Conservation (phyloP, 2,113 vertebrate species). For the Phyllostomus hastatus region DNA sequence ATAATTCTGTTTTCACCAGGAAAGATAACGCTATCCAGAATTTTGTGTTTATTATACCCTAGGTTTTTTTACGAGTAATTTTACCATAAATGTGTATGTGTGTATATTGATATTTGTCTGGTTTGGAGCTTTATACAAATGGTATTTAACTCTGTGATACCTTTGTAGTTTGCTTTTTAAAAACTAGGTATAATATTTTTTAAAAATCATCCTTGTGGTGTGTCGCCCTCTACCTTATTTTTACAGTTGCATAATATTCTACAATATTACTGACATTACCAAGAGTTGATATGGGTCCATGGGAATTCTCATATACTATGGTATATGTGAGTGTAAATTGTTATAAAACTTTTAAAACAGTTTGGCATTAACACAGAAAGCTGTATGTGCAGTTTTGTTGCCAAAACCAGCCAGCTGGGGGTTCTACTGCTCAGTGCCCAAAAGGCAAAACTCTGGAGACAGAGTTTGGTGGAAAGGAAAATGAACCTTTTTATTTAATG, state of each 20-base stretch:
- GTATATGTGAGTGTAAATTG: neutral
- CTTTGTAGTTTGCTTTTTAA: neutral
- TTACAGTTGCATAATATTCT: neutral
- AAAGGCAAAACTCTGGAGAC: no score
- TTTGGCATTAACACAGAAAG: neutral
- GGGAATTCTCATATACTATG: neutral
- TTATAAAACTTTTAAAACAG: neutral
- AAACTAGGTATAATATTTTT: neutral
- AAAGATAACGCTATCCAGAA: neutral
- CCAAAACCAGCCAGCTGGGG: no score
- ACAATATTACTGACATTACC: neutral
- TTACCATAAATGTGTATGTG: neutral
- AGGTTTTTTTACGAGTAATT: neutral
- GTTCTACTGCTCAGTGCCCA: no score
- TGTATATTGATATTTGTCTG: neutral
- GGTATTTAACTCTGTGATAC: neutral
- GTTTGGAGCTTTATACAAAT: conserved; percentile 13
- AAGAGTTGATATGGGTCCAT: neutral
- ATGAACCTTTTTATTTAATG: no score
- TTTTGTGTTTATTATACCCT: neutral
- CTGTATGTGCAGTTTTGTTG: neutral
- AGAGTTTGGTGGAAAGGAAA: no score
- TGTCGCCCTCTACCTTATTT: neutral
- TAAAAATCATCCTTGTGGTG: neutral
- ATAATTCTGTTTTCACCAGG: neutral